A percentile compares a stretch with the other conserved stretches of the same genome.
These are phyloP conservation scores for Neofelis nebulosa DNA, from an alignment of 2,113 vertebrate species.

Conservation along the genomic window DNA sequence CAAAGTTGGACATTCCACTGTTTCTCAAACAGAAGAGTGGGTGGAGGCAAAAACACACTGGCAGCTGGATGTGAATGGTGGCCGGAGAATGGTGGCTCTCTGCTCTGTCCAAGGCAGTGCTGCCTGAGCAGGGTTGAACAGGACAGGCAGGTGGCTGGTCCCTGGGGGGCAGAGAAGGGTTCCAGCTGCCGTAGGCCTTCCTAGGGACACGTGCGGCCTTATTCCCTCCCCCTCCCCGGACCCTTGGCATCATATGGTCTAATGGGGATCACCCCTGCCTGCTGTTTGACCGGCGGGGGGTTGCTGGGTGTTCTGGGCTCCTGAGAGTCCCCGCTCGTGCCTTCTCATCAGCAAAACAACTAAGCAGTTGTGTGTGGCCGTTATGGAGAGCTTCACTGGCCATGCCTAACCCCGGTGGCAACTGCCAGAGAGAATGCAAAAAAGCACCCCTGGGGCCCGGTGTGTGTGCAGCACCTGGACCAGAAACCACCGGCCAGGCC, in stretches of 20 bases:
- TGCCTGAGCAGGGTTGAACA: fast-evolving
- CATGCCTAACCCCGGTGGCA: background rate
- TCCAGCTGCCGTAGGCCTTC: background rate
- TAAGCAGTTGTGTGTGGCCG: background rate
- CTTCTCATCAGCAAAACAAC: background rate
- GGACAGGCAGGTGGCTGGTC: background rate
- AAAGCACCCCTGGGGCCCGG: background rate
- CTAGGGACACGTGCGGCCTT: fast-evolving
- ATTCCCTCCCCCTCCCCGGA: background rate
- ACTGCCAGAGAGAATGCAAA: background rate
- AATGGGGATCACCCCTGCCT: background rate
- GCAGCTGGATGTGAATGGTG: background rate
- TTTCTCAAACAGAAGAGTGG: slow-evolving; percentile 38
- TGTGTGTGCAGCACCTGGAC: background rate
- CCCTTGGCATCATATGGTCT: background rate
- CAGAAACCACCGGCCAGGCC: background rate
- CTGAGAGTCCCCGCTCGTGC: background rate
- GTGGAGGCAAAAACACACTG: background rate
- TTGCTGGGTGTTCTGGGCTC: background rate
- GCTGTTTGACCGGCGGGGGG: background rate
- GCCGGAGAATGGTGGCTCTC: background rate
- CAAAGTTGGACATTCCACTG: background rate
- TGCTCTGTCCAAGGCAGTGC: fast-evolving
- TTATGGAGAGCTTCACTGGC: background rate
- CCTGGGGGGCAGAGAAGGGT: background rate